Conservation (phyloP, 1,140 invertebrate species). For the Nixonia krombeini region DNA sequence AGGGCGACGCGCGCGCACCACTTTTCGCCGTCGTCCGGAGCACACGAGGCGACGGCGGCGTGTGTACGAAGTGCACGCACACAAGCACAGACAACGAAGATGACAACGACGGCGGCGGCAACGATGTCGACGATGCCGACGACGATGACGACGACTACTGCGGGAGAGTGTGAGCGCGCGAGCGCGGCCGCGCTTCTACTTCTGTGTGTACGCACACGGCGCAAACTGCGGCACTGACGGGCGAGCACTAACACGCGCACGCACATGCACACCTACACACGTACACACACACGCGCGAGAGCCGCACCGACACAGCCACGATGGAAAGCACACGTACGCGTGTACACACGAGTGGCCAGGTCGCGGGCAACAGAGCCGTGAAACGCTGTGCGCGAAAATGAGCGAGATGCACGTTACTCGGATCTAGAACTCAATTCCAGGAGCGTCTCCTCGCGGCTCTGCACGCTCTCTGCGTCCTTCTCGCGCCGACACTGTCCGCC, state of each 20-base stretch:
- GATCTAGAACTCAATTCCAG: slow-evolving; percentile 1
- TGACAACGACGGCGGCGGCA: slow-evolving; percentile 22
- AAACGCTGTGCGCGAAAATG: too few species aligned
- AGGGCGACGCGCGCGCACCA: slow-evolving; percentile 30
- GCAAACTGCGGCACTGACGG: too few species aligned
- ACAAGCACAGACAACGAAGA: slow-evolving; percentile 10
- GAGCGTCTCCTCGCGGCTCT: slow-evolving; percentile 16
- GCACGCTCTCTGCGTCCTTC: slow-evolving; percentile 21
- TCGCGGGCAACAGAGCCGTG: too few species aligned
- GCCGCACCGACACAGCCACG: too few species aligned
- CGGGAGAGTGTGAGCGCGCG: slow-evolving; percentile 3
- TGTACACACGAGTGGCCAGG: slow-evolving; percentile 1
- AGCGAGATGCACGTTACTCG: not conserved
- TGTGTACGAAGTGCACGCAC: slow-evolving; percentile 19
- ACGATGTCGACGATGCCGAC: too few species aligned
- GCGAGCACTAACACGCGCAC: slow-evolving; percentile 18
- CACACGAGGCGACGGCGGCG: slow-evolving; percentile 16
- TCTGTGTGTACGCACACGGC: too few species aligned
- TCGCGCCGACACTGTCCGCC: slow-evolving; percentile 4
- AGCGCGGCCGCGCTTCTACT: slow-evolving; percentile 35
- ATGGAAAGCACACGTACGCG: not conserved
- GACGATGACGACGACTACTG: too few species aligned
- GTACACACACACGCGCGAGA: too few species aligned
- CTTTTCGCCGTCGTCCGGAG: slow-evolving; percentile 15
- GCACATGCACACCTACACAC: slow-evolving; percentile 2